Percentiles rank a stretch among this genome's conserved stretches.
phyloP scores from a whole-genome alignment of 1,140 invertebrate species.

The Limonius californicus region DNA sequence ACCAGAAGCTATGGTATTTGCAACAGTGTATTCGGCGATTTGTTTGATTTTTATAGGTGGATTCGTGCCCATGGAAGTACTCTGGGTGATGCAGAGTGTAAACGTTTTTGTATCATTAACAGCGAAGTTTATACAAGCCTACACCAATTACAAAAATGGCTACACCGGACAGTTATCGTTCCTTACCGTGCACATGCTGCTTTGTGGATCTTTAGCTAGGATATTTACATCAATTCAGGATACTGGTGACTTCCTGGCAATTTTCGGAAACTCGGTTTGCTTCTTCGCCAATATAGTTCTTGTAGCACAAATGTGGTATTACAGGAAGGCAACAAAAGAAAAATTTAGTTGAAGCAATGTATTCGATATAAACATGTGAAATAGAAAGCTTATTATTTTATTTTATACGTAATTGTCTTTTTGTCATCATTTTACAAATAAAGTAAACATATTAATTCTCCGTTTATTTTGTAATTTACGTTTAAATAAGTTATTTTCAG shows the following conservation, averaged over 20 bases:
- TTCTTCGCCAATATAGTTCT: constrained; percentile 80
- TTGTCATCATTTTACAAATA: too few relatives aligned
- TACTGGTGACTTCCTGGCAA: constrained; percentile 88
- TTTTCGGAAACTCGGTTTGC: constrained; percentile 77
- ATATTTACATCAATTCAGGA: constrained; percentile 98
- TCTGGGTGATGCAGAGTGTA: constrained; percentile 79
- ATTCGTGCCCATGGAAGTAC: constrained; percentile 65
- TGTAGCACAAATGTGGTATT: constrained; percentile 82
- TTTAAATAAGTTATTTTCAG: too few relatives aligned
- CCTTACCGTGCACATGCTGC: constrained; percentile 78
- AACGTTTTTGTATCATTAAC: constrained; percentile 85
- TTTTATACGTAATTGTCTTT: too few relatives aligned
- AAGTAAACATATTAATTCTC: too few relatives aligned
- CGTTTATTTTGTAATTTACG: too few relatives aligned
- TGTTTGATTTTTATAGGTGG: constrained; percentile 70
- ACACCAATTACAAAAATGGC: constrained; percentile 82
- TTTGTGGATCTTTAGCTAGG: constrained; percentile 84
- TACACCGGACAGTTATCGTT: constrained; percentile 96
- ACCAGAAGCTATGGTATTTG: constrained; percentile 52
- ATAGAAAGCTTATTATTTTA: too few relatives aligned
- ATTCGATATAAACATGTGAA: too few relatives aligned
- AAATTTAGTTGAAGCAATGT: too few relatives aligned
- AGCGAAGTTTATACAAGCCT: constrained; percentile 79
- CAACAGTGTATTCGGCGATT: constrained; percentile 54
- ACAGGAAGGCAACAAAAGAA: constrained; percentile 68